Evolutionary conservation across 2,888 invertebrate genomes (phyloP).

Genomic region (Doris montereyensis): DNA sequence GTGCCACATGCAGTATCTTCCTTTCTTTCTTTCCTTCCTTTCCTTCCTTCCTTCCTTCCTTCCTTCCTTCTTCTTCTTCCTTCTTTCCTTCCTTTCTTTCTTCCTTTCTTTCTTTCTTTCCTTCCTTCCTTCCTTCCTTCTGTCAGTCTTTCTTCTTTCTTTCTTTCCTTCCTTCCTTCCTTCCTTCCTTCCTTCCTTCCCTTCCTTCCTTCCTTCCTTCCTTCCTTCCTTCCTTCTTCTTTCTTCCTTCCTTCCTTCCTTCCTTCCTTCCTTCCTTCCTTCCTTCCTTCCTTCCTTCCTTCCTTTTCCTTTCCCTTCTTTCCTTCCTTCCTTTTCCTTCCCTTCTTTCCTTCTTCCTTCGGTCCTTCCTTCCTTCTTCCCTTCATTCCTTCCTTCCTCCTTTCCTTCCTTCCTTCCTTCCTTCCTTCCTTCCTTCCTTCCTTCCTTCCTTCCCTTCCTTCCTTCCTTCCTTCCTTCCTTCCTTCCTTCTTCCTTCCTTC

Average conservation of each 20-base stretch:
- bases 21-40: no score
- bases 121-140: background rate
- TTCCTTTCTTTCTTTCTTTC: background rate
- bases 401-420: background rate
- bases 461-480: no score
- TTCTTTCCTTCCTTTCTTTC: background rate
- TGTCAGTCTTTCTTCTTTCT: background rate
- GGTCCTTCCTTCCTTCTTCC: background rate
- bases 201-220: background rate
- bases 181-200: background rate
- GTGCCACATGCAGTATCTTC: no score
- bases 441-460: no score
- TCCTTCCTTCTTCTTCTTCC: background rate
- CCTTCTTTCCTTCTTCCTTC: background rate
- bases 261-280: background rate
- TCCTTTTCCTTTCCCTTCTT: background rate
- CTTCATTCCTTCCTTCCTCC: background rate
- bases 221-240: background rate
- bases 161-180: background rate
- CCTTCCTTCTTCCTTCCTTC: no score
- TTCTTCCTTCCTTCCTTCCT: background rate
- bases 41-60: background rate
- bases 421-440: background rate
- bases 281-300: background rate
- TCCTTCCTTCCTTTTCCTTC: background rate